Base-by-base conservation (phyloP, 1,140 invertebrate genomes). In the Chrysopa pallens region DNA sequence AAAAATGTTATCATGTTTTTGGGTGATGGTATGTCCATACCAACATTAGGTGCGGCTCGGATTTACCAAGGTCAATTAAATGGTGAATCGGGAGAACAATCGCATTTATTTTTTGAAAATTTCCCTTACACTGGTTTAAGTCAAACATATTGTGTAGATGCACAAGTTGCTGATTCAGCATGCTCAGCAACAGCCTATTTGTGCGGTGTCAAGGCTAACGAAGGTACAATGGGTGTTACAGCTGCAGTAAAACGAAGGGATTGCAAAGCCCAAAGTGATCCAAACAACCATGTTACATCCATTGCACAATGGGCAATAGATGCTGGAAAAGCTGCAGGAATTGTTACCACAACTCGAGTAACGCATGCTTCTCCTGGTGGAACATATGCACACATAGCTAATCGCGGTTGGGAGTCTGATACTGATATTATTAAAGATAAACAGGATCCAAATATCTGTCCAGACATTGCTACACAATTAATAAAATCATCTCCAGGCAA, bases 171-270 rank as follows among this genome's bases (percentile, higher is more conserved):
- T 0, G 88, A 92, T 44, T 70, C 66, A 0, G 65, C 66, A 2
- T 70, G 68, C 45, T 67, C 67, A 1, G 82, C 79, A 0, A 91
- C 86, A 0, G 83, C 87, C 0, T 85, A 84, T 50, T 63, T 91
- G n/a, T 69, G 71, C 7, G 89, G 89, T 4, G 76, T 90, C 1
- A 93, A 93, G 60, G 75, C 74, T 1, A 87, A 88, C 53, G 73
- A 72, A 37, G 80, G 73, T n/a, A 81, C 78, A 1, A 64, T 90
- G 1, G 86, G 86, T 0, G 68, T 90, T 0, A 76, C 79, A 46
- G 76, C 70, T 0, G 66, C 70, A n/a, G 73, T 79, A 0, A 68
- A 66, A 4, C 58, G 66, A 28, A 60, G 63, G 0, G 68, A 76
- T 33, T 78, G 81, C 46, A 50, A 61, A 42, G 66, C 67, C 1